A percentile compares a stretch with the other conserved stretches of the same genome.
Conservation (phyloP, 2,113 vertebrate genomes). For the Scalopus aquaticus region DNA sequence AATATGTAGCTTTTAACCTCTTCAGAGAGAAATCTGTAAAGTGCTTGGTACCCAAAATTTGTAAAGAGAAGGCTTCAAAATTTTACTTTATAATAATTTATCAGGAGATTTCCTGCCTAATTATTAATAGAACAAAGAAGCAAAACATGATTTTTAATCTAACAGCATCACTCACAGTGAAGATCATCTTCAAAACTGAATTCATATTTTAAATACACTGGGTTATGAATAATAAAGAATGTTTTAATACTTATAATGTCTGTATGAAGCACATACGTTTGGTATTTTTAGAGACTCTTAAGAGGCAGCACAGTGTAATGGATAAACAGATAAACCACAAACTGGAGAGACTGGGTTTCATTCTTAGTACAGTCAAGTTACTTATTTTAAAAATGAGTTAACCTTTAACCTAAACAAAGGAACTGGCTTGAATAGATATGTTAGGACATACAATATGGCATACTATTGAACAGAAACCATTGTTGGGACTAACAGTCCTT, state of each 20-base stretch:
- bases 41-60: neutral
- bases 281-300: neutral
- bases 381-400: neutral
- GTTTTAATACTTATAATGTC: neutral
- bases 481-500: neutral
- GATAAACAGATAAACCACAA: neutral
- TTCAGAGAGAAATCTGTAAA: conserved; percentile 17
- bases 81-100: neutral
- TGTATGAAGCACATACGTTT: neutral
- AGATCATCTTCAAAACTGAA: neutral
- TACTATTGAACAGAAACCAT: neutral
- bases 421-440: neutral
- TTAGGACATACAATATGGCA: neutral
- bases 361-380: conserved; percentile 16
- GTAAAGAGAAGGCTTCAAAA: neutral
- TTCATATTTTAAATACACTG: neutral
- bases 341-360: neutral
- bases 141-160: neutral
- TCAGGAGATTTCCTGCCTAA: neutral
- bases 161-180: neutral
- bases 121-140: conserved; percentile 5
- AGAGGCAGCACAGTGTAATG: neutral
- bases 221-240: neutral
- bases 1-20: neutral
- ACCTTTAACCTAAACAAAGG: neutral